These are phyloP conservation scores for Rynchops niger DNA, from an alignment of 2,113 vertebrate species.

Conservation along the genomic window DNA sequence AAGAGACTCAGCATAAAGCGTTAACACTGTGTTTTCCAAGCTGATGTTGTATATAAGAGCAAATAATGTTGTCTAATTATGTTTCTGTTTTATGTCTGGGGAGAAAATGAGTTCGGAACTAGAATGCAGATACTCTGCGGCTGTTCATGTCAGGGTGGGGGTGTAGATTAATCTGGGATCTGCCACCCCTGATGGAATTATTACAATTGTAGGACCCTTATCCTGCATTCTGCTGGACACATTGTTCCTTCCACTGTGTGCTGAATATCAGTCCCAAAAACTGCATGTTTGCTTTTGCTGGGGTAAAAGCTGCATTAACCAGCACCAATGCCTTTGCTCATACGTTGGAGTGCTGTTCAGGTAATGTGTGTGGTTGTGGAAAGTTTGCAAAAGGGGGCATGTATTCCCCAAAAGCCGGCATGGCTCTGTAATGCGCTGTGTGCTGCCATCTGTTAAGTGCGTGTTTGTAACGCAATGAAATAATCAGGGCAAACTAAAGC, in stretches of 20 bases:
- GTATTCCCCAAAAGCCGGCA: conserved; percentile 56
- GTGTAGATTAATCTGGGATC: neutral
- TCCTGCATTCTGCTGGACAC: conserved; percentile 61
- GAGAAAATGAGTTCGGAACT: conserved; percentile 51
- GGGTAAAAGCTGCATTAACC: conserved; percentile 53
- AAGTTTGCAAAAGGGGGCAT: conserved; percentile 62
- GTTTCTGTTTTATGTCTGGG: conserved; percentile 61
- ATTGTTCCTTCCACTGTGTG: conserved; percentile 59
- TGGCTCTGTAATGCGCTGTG: conserved; percentile 63
- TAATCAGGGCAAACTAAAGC: conserved; percentile 28
- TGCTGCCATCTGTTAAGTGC: conserved; percentile 57
- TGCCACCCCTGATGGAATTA: neutral
- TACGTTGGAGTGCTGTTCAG: conserved; percentile 52
- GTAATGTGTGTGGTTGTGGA: conserved; percentile 58
- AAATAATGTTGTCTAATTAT: conserved; percentile 1
- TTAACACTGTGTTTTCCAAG: conserved; percentile 43
- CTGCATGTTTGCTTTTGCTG: conserved; percentile 68
- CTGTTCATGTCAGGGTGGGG: conserved; percentile 14
- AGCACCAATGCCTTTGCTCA: conserved; percentile 57
- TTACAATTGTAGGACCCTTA: conserved; percentile 50
- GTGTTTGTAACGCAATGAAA: conserved; percentile 53
- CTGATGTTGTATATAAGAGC: conserved; percentile 34
- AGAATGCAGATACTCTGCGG: conserved; percentile 37
- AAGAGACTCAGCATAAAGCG: conserved; percentile 61
- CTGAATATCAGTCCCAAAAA: conserved; percentile 44